These are phyloP conservation scores for Cotesia chilonis DNA, from an alignment of 1,140 invertebrate species.

Conservation along the genomic window DNA sequence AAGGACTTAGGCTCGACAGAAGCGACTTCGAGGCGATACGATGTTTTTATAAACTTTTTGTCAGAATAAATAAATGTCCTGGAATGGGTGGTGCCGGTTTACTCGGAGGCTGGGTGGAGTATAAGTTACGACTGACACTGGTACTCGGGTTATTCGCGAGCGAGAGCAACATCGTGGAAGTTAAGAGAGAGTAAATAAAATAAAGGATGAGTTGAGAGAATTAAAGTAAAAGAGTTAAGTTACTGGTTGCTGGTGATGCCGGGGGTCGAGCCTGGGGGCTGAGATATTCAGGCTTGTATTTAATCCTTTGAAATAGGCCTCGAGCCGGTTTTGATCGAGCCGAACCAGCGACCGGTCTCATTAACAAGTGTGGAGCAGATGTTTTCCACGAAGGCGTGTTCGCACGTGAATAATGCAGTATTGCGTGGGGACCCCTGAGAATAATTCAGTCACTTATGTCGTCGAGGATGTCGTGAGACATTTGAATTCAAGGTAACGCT, in stretches of 20 bases:
- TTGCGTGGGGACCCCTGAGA: slow-evolving; percentile 18
- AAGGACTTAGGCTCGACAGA: too few species aligned
- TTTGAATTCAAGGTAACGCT: slow-evolving; percentile 24
- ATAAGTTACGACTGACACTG: too few species aligned
- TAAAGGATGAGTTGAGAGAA: too few species aligned
- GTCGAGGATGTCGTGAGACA: background rate
- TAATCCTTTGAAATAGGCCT: slow-evolving; percentile 55
- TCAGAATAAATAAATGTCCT: too few species aligned
- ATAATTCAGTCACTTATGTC: slow-evolving; percentile 15
- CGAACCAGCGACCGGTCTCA: slow-evolving; percentile 44
- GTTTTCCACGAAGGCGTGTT: slow-evolving; percentile 46
- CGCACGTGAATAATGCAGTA: slow-evolving; percentile 50
- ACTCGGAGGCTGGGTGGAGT: too few species aligned
- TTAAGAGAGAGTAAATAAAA: too few species aligned
- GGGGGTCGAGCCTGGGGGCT: background rate
- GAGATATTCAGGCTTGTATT: slow-evolving; percentile 48
- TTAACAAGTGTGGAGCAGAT: slow-evolving; percentile 54
- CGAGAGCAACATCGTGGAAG: too few species aligned
- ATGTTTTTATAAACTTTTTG: too few species aligned
- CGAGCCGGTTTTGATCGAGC: slow-evolving; percentile 34
- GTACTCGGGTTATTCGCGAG: too few species aligned
- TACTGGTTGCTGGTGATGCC: too few species aligned
- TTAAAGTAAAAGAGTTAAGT: background rate
- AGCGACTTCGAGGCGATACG: too few species aligned
- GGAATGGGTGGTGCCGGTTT: too few species aligned